Conservation (phyloP, 2,888 invertebrate species). For the Acanthopleura granulata region DNA sequence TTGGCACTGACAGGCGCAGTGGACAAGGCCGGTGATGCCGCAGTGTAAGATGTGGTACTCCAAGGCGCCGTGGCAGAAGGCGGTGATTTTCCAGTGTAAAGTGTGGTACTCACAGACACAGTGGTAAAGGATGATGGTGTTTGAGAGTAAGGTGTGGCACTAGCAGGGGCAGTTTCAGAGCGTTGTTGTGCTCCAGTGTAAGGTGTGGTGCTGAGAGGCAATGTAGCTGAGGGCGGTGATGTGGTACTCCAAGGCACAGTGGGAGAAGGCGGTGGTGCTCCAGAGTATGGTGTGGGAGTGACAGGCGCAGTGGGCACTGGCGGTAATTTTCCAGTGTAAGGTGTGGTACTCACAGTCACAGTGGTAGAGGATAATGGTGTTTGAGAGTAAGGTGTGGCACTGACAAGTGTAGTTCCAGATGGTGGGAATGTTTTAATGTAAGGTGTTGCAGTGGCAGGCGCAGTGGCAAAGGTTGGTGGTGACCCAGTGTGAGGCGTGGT, state of each 20-base stretch:
- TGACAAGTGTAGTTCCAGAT: background rate
- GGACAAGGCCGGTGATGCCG: background rate
- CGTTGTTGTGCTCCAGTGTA: background rate
- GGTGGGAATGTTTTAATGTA: background rate
- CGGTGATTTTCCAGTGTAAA: background rate
- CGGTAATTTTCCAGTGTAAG: background rate
- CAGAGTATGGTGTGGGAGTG: background rate
- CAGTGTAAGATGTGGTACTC: background rate
- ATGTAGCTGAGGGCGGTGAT: background rate
- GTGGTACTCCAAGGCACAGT: background rate
- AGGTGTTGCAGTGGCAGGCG: background rate
- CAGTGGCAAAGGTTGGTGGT: background rate
- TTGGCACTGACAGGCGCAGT: background rate
- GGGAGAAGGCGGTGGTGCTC: background rate
- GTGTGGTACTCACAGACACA: background rate
- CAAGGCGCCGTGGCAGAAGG: background rate
- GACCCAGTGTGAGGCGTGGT: background rate
- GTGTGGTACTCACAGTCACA: background rate
- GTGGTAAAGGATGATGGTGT: background rate
- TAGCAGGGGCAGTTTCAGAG: background rate
- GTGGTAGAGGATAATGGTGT: background rate
- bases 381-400: background rate
- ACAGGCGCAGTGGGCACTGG: background rate
- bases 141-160: background rate
- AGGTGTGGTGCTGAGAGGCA: background rate